phyloP scores from a whole-genome alignment of 2,113 vertebrate species.

The Campylomormyrus tamandua region DNA sequence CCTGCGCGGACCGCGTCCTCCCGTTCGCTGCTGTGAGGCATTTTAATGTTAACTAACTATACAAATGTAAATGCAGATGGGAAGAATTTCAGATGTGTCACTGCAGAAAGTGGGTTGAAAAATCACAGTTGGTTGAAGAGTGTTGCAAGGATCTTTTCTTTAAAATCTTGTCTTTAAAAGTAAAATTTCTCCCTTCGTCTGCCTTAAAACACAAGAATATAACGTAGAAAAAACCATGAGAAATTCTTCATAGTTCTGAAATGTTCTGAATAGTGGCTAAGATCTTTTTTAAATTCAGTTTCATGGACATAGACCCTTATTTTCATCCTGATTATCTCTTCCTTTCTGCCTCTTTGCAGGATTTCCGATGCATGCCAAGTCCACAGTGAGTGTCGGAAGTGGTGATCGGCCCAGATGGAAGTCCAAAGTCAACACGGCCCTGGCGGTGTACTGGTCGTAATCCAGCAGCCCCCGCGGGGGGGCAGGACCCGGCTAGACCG shows the following conservation, averaged over 20 bases:
- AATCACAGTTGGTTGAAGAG: background rate
- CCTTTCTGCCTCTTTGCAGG: conserved; percentile 53
- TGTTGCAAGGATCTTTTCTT: background rate
- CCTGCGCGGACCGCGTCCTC: conserved; percentile 50
- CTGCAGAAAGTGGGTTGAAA: conserved; percentile 55
- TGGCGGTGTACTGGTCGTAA: conserved; percentile 75
- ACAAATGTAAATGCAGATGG: conserved; percentile 66
- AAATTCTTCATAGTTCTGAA: background rate
- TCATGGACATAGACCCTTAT: conserved; percentile 13
- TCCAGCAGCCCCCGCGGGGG: conserved; percentile 79
- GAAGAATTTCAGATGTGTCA: conserved; percentile 51
- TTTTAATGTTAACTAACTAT: conserved; percentile 71
- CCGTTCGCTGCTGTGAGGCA: conserved; percentile 53
- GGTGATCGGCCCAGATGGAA: conserved; percentile 89
- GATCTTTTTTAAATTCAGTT: conserved; percentile 28
- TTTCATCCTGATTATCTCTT: conserved; percentile 7
- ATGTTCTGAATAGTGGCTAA: background rate
- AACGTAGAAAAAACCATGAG: background rate
- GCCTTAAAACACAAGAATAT: background rate
- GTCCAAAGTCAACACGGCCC: conserved; percentile 81
- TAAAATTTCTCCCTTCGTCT: background rate
- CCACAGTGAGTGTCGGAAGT: conserved; percentile 80
- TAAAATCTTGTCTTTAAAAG: background rate
- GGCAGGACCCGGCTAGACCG: conserved; percentile 75
- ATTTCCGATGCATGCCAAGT: conserved; percentile 91